These are phyloP conservation scores for Drosophila quadrilineata DNA, from an alignment of 1,140 invertebrate genomes.

Conservation along the genomic window DNA sequence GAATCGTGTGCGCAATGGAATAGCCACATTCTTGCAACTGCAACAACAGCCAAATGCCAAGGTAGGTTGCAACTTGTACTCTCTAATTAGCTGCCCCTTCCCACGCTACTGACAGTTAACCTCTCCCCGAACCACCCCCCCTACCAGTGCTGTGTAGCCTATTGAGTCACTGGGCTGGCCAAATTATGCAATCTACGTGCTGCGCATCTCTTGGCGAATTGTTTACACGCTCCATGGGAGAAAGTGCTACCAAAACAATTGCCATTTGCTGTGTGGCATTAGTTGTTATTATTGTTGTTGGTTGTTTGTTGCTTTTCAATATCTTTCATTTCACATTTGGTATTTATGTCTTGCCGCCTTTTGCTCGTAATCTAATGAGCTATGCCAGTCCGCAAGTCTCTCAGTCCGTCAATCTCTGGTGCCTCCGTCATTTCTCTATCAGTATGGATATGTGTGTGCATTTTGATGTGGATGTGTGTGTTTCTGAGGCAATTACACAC, in stretches of 20 bases:
- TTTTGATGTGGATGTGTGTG: constrained; percentile 46
- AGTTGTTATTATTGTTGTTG: constrained; percentile 11
- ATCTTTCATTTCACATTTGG: constrained; percentile 59
- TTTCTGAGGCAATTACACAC: constrained; percentile 55
- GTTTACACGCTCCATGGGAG: constrained; percentile 46
- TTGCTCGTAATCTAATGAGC: constrained; percentile 70
- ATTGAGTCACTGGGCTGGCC: constrained; percentile 44
- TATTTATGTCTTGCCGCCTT: constrained; percentile 34
- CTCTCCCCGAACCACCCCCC: neutral
- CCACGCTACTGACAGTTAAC: constrained; percentile 43
- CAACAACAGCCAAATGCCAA: constrained; percentile 86
- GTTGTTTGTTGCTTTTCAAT: constrained; percentile 40
- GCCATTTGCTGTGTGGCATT: constrained; percentile 13
- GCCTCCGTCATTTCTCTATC: constrained; percentile 17
- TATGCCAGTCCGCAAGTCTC: constrained; percentile 11
- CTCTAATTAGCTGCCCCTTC: constrained; percentile 11
- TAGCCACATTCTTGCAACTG: constrained; percentile 96
- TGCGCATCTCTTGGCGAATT: constrained; percentile 55
- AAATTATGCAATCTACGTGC: constrained; percentile 63
- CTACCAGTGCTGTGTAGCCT: neutral
- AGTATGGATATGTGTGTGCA: neutral
- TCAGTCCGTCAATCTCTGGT: constrained; percentile 19
- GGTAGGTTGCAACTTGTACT: constrained; percentile 82
- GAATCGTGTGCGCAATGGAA: constrained; percentile 95
- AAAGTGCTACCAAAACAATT: constrained; percentile 65